phyloP scores from a whole-genome alignment of 2,888 invertebrate genomes.

The Brachyptera risi region DNA sequence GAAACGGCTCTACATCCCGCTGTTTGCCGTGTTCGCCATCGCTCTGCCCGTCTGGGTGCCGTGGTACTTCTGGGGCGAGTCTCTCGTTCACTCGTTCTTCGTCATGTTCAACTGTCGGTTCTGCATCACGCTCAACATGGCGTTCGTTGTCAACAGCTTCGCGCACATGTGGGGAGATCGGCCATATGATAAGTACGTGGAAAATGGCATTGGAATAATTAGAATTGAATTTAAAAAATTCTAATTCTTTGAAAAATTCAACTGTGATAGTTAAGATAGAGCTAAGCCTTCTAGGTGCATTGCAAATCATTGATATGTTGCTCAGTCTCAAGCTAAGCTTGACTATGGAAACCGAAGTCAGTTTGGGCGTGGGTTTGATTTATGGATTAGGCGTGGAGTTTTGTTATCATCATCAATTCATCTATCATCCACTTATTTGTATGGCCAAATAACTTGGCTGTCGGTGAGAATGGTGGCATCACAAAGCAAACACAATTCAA shows the following conservation, averaged over 20 bases:
- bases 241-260: no score
- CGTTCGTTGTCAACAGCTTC: constrained; percentile 91
- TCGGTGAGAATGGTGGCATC: no score
- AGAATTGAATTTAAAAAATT: not conserved
- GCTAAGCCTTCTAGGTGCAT: no score
- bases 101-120: constrained; percentile 81
- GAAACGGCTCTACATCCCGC: constrained; percentile 62
- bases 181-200: constrained; percentile 78
- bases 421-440: no score
- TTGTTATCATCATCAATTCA: not conserved
- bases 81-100: constrained; percentile 72
- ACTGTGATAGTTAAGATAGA: no score
- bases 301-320: no score
- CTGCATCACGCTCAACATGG: constrained; percentile 80
- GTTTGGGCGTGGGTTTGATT: no score
- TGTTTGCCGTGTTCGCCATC: constrained; percentile 66
- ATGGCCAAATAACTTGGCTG: no score
- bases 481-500: no score
- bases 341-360: no score
- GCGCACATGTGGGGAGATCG: constrained; percentile 92
- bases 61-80: constrained; percentile 79
- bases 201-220: not conserved
- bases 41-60: constrained; percentile 71
- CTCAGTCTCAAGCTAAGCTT: no score
- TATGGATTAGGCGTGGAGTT: not conserved